A percentile compares a stretch with the other conserved stretches of the same genome.
phyloP scores from a whole-genome alignment of 2,888 invertebrate genomes.

The Caenorhabditis drosophilae region DNA sequence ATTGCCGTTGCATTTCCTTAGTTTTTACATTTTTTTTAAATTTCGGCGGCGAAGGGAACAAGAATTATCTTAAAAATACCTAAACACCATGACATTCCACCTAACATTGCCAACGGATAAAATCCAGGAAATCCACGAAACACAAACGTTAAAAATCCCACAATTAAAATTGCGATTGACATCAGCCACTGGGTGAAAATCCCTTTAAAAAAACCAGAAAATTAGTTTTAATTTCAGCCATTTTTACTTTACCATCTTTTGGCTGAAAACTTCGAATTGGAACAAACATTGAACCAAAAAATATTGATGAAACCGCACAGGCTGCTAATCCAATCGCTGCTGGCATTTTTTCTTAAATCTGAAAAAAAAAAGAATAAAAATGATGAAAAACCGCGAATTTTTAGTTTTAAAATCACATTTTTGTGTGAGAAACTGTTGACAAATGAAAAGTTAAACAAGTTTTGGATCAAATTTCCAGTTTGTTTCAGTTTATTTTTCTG shows the following conservation, averaged over 20 bases:
- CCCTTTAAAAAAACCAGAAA: conserved; percentile 69
- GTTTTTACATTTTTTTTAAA: background rate
- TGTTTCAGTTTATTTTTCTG: no score
- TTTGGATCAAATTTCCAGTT: no score
- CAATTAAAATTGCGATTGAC: conserved; percentile 70
- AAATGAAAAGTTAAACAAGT: no score
- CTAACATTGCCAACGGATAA: conserved; percentile 72
- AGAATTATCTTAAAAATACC: conserved; percentile 67
- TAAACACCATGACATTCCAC: conserved; percentile 72
- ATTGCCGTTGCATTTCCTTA: conserved; percentile 72
- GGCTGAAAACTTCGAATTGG: conserved; percentile 71
- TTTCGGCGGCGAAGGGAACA: no score
- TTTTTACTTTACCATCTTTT: conserved; percentile 72
- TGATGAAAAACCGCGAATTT: no score
- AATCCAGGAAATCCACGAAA: conserved; percentile 69
- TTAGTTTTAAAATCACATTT: no score
- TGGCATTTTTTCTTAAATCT: conserved; percentile 8
- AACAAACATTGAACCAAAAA: conserved; percentile 72
- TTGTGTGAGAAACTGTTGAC: no score
- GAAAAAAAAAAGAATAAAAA: no score
- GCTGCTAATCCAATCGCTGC: conserved; percentile 69
- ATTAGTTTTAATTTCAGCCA: no score
- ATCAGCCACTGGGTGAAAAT: conserved; percentile 73
- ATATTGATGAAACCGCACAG: conserved; percentile 70
- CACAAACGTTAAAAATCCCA: conserved; percentile 69